Base-by-base conservation (phyloP, 1,140 invertebrate genomes). In the Zaprionus lachaisei region DNA sequence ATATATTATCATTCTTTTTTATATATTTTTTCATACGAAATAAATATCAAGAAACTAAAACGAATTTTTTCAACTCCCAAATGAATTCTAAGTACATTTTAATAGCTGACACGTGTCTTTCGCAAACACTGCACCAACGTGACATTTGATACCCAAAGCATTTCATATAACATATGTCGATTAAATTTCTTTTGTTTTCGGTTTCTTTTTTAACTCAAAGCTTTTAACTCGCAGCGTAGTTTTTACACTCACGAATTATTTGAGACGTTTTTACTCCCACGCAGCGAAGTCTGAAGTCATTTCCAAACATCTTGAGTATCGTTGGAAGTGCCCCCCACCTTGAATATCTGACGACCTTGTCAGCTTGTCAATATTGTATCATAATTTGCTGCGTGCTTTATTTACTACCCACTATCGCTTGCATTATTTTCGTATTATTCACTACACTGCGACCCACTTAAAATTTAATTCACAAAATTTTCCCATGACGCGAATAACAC, bases 391-490 rank as follows among this genome's bases (percentile, higher is more conserved):
- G 58, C 67, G 54, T 75, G 72, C 54, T 51, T 37, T 15, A 1
- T 3, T 57, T 15, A 60, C 71, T 65, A 58, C 70, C 61, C 73
- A 56, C 22, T 37, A 54, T 61, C 44, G 20, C 41, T 72, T 24
- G 7, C 41, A 60, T 17, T 57, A 28, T 54, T 31, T 37, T 72
- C 31, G 7, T 17, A 60, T 17, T 57, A 38, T 54, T 63, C 31
- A 47, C 41, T 47, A 7, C 17, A 41, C 28, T 51, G 14, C 56
- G n/a, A 56, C 67, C 37, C 22, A n/a, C 9, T 31, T 38, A 49
- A 66, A 38, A n/a, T 63, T 81, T 65, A 61, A 64, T 60, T 82
- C 65, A 80, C 70, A 76, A 81, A 83, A 58, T 44, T 60, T 62
- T 75, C 62, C 20, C 74, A 67, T 77, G 49, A 22, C 26, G 28